These are phyloP conservation scores for Metopia argyrocephala DNA, from an alignment of 2,888 invertebrate genomes.

Conservation along the genomic window DNA sequence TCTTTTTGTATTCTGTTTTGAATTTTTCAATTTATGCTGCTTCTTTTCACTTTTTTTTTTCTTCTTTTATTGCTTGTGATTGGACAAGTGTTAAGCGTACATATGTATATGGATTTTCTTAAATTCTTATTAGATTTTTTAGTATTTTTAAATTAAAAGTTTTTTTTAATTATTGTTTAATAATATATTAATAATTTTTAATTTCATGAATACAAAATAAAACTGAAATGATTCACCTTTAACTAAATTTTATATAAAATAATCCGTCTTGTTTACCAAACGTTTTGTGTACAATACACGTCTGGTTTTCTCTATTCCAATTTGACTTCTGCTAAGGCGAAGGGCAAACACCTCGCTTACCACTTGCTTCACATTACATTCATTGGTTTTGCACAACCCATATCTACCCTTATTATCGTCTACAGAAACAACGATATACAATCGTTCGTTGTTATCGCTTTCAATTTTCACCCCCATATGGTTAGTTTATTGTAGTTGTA, in stretches of 20 bases:
- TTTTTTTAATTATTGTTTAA: neutral
- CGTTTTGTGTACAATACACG: slow-evolving; percentile 33
- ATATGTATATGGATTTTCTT: neutral
- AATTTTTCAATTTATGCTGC: slow-evolving; percentile 1
- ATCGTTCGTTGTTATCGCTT: slow-evolving; percentile 40
- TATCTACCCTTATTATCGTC: slow-evolving; percentile 60
- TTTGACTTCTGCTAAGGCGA: slow-evolving; percentile 67
- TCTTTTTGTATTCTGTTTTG: neutral
- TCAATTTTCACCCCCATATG: slow-evolving; percentile 56
- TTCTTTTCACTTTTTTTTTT: neutral
- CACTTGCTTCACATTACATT: slow-evolving; percentile 36
- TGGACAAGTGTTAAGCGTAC: slow-evolving; percentile 14
- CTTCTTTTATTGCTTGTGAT: slow-evolving; percentile 9
- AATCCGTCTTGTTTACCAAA: slow-evolving; percentile 29
- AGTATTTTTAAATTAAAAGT: neutral
- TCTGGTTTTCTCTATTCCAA: slow-evolving; percentile 69
- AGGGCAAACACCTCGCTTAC: slow-evolving; percentile 54
- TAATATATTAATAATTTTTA: neutral
- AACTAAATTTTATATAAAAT: slow-evolving; percentile 9
- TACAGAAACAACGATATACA: slow-evolving; percentile 20
- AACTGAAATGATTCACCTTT: slow-evolving; percentile 11
- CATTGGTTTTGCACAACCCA: slow-evolving; percentile 17
- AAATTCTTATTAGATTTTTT: slow-evolving; percentile 36
- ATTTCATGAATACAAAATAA: slow-evolving; percentile 4
- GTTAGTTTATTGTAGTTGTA: slow-evolving; percentile 26